These are phyloP conservation scores for Motacilla tschutschensis DNA, from an alignment of 2,113 vertebrate species.

Conservation along the genomic window DNA sequence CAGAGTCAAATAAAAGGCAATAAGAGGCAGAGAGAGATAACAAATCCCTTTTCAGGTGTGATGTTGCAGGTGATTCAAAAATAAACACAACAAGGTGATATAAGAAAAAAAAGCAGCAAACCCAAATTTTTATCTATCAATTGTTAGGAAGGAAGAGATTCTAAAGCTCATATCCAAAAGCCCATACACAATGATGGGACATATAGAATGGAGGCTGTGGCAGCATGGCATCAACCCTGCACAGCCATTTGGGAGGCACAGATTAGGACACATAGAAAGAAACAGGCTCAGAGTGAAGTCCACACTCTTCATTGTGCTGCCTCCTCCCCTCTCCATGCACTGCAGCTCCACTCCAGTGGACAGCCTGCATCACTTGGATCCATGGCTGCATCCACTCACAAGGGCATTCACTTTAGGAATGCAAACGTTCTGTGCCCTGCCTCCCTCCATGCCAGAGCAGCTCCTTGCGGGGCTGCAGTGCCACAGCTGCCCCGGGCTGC, in stretches of 20 bases:
- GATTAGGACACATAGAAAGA: not conserved
- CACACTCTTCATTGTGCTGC: not conserved
- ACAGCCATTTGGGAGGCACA: not conserved
- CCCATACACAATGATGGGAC: not conserved
- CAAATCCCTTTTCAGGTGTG: not conserved
- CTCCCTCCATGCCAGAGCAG: not conserved
- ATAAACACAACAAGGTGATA: not conserved
- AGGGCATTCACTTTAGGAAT: fast-evolving
- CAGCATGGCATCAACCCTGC: not conserved
- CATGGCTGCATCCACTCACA: not conserved
- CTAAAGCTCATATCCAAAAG: not conserved
- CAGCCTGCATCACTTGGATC: not conserved
- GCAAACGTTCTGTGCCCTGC: not conserved
- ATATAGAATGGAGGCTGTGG: not conserved
- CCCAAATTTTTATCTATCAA: not conserved
- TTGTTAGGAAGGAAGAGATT: not conserved
- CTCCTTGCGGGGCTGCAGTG: not conserved
- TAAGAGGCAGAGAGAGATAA: not conserved
- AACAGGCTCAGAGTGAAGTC: not conserved
- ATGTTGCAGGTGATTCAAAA: not conserved
- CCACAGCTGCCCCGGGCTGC: not conserved
- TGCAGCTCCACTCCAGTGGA: not conserved
- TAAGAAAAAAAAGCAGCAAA: not conserved
- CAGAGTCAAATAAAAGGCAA: not conserved
- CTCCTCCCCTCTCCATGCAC: not conserved